Evolutionary conservation across 1,140 invertebrate genomes (phyloP), one percentile per base, ranked within the genome.

Genomic region (Phymorhynchus buccinoides): DNA sequence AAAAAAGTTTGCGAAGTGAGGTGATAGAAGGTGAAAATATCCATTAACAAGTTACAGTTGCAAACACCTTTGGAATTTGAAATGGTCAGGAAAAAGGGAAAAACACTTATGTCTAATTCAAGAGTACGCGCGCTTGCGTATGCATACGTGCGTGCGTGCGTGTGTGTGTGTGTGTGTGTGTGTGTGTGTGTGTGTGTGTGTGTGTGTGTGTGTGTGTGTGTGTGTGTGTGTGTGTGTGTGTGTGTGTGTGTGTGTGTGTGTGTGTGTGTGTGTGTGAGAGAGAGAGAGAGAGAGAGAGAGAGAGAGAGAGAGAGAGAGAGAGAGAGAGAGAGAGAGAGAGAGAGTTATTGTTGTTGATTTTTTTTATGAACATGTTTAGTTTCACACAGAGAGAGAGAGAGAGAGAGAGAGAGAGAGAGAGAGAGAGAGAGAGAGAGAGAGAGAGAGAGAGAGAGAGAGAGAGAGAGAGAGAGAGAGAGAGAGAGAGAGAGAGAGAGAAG

Each of bases 381-480:
- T 37, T 75, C 14, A 37, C n/a, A 78, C 37, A 35, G 12, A 35
- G 75, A 35, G 75, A 78, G 75, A 78, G 75, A 78, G 32, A 37
- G 75, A n/a, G 32, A 4, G 75, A 6, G 75, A n/a, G 75, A 37
- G 75, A 78, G 75, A 78, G 75, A 78, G 62, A 66, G 62, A 66
- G 62, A 66, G 62, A 66, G 62, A 66, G 62, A 66, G 62, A 66
- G 62, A 66, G 62, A 66, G 62, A 66, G 62, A 66, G 62, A 66
- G 62, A 66, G 62, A 52, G 27, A 39, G 37, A 73, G 66, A n/a
- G n/a, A 73, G 32, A n/a, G 39, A 41, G 52, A 42, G 27, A 82
- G 44, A 82, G 42, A 62, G 37, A 48, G n/a, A 48, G 44, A n/a
- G n/a, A n/a, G n/a, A n/a, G n/a, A n/a, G n/a, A n/a, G n/a, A n/a